Conservation (phyloP, 2,797 vertebrate genomes). For the Astyanax mexicanus region DNA sequence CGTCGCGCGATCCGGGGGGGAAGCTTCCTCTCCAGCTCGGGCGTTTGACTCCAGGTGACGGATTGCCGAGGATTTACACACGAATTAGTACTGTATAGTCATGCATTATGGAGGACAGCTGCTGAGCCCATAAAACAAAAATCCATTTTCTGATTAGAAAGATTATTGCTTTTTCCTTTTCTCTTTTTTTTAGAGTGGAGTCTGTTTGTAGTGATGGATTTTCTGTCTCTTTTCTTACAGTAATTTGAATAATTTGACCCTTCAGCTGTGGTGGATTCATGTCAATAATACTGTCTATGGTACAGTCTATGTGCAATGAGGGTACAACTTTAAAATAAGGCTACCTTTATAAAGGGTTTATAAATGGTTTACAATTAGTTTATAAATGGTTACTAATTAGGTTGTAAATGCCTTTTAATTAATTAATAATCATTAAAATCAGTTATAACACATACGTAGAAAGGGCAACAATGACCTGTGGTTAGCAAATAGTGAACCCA, state of each 20-base stretch:
- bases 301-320: too few relatives aligned
- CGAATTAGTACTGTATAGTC: conserved; percentile 34
- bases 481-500: too few relatives aligned
- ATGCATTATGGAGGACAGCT: conserved; percentile 26
- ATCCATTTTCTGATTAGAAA: conserved; percentile 22
- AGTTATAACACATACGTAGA: too few relatives aligned
- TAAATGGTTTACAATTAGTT: too few relatives aligned
- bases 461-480: too few relatives aligned
- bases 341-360: too few relatives aligned
- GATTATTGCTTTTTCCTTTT: conserved; percentile 17
- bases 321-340: too few relatives aligned
- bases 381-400: too few relatives aligned
- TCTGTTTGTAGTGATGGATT: background rate
- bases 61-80: conserved; percentile 25
- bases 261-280: background rate
- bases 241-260: background rate
- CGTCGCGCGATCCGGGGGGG: conserved; percentile 33
- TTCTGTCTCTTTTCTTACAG: background rate
- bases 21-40: conserved; percentile 15
- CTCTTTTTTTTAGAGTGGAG: background rate
- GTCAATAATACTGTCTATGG: background rate
- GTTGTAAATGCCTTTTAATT: too few relatives aligned
- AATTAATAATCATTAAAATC: too few relatives aligned
- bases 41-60: conserved; percentile 41
- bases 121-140: conserved; percentile 2